Conservation (phyloP, 2,888 invertebrate genomes). For the Andrena marginata region DNA sequence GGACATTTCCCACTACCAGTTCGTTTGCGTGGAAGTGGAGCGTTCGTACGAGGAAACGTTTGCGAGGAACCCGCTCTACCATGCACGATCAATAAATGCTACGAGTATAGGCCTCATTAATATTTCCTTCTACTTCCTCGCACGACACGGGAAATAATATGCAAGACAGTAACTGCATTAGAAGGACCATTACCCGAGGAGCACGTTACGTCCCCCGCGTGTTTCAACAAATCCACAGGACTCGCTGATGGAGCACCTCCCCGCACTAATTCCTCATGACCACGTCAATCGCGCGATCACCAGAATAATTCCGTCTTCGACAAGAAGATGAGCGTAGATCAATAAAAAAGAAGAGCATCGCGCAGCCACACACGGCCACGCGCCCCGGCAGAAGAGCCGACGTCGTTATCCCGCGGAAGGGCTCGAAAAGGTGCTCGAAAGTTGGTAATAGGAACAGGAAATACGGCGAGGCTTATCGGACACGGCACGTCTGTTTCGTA, state of each 20-base stretch:
- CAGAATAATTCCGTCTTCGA: too few species aligned
- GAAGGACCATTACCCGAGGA: background rate
- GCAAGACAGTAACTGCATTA: conserved; percentile 2
- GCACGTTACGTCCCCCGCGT: background rate
- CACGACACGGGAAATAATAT: conserved; percentile 12
- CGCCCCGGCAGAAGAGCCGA: background rate
- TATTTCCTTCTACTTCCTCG: conserved; percentile 51
- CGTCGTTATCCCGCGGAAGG: conserved; percentile 71
- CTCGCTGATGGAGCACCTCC: too few species aligned
- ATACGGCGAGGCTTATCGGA: conserved; percentile 55
- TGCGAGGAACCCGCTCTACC: conserved; percentile 20
- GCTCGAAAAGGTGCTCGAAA: conserved; percentile 63
- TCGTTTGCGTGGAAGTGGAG: conserved; percentile 23
- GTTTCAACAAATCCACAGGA: background rate
- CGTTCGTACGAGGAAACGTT: conserved; percentile 25
- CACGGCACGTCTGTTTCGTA: conserved; percentile 50
- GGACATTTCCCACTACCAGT: background rate
- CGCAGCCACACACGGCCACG: conserved; percentile 1
- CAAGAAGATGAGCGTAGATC: too few species aligned
- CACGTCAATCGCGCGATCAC: too few species aligned
- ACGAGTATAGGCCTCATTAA: conserved; percentile 50
- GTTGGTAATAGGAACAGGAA: conserved; percentile 73
- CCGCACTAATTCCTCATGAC: too few species aligned
- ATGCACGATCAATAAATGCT: conserved; percentile 49
- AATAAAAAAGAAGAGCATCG: background rate